phyloP scores from a whole-genome alignment of 2,797 vertebrate species.

The Helicolenus hilgendorfi region DNA sequence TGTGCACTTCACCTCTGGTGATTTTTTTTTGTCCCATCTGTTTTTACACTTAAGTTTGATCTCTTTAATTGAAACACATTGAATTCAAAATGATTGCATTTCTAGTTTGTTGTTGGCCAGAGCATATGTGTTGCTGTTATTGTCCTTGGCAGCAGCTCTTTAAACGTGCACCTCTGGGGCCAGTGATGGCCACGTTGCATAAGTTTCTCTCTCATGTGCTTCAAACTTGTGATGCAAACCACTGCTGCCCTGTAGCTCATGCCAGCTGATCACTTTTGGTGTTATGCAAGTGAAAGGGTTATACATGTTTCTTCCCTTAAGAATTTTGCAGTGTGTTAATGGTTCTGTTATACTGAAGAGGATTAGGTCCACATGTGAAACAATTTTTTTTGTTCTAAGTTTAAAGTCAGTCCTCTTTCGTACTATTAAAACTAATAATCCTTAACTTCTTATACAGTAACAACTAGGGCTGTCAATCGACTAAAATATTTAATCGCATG shows the following conservation, averaged over 20 bases:
- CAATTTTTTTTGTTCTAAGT: not conserved
- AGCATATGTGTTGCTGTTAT: slow-evolving; percentile 18
- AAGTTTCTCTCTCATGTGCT: slow-evolving; percentile 55
- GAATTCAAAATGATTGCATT: not conserved
- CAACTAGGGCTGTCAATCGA: too few relatives aligned
- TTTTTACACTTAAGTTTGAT: not conserved
- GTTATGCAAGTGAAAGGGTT: slow-evolving; percentile 1
- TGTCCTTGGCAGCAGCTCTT: slow-evolving; percentile 10
- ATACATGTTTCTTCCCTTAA: not conserved
- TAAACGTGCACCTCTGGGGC: slow-evolving; percentile 18
- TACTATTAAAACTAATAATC: not conserved
- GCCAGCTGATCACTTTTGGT: not conserved
- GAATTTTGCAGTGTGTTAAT: not conserved
- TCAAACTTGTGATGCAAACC: slow-evolving; percentile 61
- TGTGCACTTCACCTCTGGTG: not conserved
- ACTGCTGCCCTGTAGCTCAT: slow-evolving; percentile 7
- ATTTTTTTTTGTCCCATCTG: not conserved
- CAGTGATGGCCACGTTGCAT: slow-evolving; percentile 30
- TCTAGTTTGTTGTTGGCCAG: not conserved
- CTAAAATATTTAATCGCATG: too few relatives aligned
- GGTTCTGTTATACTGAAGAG: not conserved
- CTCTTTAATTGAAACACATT: not conserved
- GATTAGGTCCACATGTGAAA: not conserved
- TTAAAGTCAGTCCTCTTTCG: not conserved
- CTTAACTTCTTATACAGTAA: not conserved